Conservation (phyloP, 2,113 vertebrate genomes). For the Lagopus leucura region DNA sequence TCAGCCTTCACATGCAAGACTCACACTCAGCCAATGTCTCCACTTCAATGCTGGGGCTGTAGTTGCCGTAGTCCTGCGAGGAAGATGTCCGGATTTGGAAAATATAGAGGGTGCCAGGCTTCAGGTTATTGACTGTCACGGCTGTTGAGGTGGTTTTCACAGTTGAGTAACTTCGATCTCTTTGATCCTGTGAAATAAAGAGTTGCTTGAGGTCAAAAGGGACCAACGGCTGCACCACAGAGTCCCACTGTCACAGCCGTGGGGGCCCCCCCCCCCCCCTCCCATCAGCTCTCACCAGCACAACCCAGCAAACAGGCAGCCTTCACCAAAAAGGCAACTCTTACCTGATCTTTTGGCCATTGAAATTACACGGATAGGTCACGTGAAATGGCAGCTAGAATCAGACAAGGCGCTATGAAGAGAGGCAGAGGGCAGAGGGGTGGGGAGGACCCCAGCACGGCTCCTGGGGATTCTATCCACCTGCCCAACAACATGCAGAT, state of each 20-base stretch:
- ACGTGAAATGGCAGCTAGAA: background rate
- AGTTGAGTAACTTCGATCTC: slow-evolving; percentile 93
- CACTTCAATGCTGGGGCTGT: slow-evolving; percentile 91
- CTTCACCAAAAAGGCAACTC: background rate
- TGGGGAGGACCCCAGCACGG: accelerated
- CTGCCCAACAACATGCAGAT: background rate
- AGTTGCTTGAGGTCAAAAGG: background rate
- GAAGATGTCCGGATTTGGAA: slow-evolving; percentile 91
- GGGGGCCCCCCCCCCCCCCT: background rate
- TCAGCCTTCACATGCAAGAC: background rate
- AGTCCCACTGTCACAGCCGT: background rate
- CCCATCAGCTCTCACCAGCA: background rate
- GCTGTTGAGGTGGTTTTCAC: slow-evolving; percentile 89
- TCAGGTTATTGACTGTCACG: slow-evolving; percentile 92
- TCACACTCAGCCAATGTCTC: slow-evolving; percentile 92
- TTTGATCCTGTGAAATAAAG: slow-evolving; percentile 84
- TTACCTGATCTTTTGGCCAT: background rate
- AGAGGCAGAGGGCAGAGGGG: background rate
- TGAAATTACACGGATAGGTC: background rate
- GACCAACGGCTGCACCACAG: background rate
- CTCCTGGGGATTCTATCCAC: background rate
- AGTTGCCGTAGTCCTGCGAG: slow-evolving; percentile 83
- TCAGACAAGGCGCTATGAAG: accelerated
- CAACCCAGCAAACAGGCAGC: background rate
- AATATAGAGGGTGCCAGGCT: slow-evolving; percentile 91